Percentiles rank a stretch among this genome's conserved stretches.
These are phyloP conservation scores for Calliopsis andreniformis DNA, from an alignment of 1,140 invertebrate genomes.

Conservation along the genomic window DNA sequence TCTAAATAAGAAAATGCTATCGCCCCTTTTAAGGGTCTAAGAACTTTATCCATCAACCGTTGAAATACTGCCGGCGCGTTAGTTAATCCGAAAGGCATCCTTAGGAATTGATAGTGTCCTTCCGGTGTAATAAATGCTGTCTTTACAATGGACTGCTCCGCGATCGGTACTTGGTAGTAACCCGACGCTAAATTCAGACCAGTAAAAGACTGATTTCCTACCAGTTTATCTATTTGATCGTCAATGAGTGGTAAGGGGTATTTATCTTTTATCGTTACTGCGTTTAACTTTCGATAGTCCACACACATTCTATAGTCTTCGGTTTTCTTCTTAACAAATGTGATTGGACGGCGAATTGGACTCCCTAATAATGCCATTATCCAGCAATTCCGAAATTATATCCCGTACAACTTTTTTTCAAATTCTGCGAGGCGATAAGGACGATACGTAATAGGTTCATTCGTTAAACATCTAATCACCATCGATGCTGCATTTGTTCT, in stretches of 20 bases:
- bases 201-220: neutral
- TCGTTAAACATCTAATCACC: no score
- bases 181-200: no score
- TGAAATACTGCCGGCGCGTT: no score
- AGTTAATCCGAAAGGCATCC: neutral
- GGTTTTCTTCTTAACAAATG: neutral
- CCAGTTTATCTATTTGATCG: neutral
- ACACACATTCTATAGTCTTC: neutral
- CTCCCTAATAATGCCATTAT: neutral
- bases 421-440: no score
- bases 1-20: constrained; percentile 60
- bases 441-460: no score
- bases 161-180: neutral
- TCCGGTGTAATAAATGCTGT: neutral
- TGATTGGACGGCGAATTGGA: neutral
- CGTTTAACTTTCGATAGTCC: neutral
- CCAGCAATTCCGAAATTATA: no score
- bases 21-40: constrained; percentile 47
- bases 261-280: neutral
- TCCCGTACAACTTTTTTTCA: no score
- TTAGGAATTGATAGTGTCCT: neutral
- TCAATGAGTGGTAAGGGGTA: neutral
- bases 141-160: neutral
- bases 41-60: constrained; percentile 52
- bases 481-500: neutral